Base-by-base conservation (phyloP, 2,113 vertebrate genomes). In the Nerophis lumbriciformis region DNA sequence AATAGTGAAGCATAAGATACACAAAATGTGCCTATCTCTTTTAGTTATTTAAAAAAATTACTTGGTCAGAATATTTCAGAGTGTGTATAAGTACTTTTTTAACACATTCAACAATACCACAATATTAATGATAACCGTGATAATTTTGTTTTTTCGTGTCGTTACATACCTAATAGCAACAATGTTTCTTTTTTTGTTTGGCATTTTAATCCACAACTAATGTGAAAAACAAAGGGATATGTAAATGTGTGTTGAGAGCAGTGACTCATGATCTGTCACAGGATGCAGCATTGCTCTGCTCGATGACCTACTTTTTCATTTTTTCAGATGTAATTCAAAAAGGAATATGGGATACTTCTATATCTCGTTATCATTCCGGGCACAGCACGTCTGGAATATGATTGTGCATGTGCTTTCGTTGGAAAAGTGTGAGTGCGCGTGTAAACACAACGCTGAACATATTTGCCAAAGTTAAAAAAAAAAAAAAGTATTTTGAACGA, bases 181-280 rank as follows among this genome's bases (percentile, higher is more conserved):
- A 28, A 28, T 51, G 49, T 51, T 19, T 51, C n/a, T 16, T 19
- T 51, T 16, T 39, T 39, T 39, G 42, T 12, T 47, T 7, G 13
- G 9, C 9, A 44, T 44, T 21, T 55, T 16, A n/a, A 12, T 15
- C 16, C 10, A 21, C 39, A 68, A 38, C 6, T 55, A 59, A n/a
- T 59, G 7, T 15, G 13, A 38, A 50, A 28, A 28, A 28, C 28
- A 28, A 28, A 28, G 28, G 28, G 28, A 28, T 28, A 28, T 28
- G 28, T 28, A 28, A 28, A 28, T 28, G 1, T 28, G 52, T 62
- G 37, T 71, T 48, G 2, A 52, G 59, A 61, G 13, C 53, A 55
- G 42, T 73, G 75, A 74, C 51, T 77, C 66, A 69, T 59, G 45
- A 69, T 51, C 51, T 42, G 48, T 67, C 66, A 65, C 37, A 70